Evolutionary conservation across 64 coral and sea anemone species (phyloP), one percentile per base, ranked within the genome.

Genomic region (Trachythela sp.): DNA sequence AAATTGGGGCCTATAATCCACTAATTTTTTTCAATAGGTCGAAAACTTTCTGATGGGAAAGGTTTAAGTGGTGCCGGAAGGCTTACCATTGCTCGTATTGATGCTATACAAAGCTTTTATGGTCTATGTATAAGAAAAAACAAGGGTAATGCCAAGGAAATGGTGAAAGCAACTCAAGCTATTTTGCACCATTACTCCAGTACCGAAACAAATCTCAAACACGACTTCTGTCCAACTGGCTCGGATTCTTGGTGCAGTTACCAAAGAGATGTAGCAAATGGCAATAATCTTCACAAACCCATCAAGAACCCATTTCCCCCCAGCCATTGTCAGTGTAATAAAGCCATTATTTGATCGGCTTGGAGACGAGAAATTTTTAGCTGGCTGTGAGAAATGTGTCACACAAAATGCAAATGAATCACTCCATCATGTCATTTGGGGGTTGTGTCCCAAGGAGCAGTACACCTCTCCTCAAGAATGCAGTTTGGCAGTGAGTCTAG

Each of bases 401-500:
- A 90, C 70, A 10, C 88, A 92, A 72, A 95, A 95, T 83, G 51
- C 38, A 48, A 95, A 95, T 68, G 90, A 95, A 43, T 67, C 39
- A 34, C 43, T 85, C 27, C 80, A 85, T 42, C 84, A 85, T 70
- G 83, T 90, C 13, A 40, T 70, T 32, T 70, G 77, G 40, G 49
- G 70, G 34, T 36, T 83, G 48, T 68, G 26, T 26, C 70, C 70
- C 80, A 84, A 80, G 50, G 70, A 84, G 18, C 89, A 67, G 41
- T 90, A 49, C 77, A 80, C 77, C 50, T 90, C 50, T 11, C 88
- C 71, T 36, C 9, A 30, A 84, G 88, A 90, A 20, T 77, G 77
- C 70, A 90, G 70, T 51, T 77, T 36, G 48, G 70, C 70, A 38
- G 35, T 90, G 33, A 90, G 76, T 75, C 88, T 90, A 36, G 87